Conservation (phyloP, 2,797 vertebrate genomes). For the Graptemys geographica region DNA sequence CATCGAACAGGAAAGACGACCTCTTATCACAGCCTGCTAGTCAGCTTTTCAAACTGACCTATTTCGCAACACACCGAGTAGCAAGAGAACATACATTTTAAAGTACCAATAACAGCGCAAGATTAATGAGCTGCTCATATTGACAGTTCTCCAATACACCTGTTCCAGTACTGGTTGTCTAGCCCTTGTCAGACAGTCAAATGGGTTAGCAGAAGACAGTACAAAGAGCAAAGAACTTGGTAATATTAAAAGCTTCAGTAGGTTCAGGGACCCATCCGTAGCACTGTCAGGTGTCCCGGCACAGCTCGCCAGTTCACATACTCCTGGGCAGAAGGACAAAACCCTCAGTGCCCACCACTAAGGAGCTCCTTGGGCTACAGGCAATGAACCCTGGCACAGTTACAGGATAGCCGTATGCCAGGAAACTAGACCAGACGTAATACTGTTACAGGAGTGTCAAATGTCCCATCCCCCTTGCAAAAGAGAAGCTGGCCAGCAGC, state of each 20-base stretch:
- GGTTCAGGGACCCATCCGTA: not conserved
- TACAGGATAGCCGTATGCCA: not conserved
- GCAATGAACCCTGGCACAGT: not conserved
- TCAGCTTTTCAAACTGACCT: not conserved
- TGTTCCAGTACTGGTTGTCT: not conserved
- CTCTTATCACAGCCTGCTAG: not conserved
- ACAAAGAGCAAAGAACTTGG: not conserved
- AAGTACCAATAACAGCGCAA: not conserved
- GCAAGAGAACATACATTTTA: not conserved
- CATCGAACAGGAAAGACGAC: not conserved
- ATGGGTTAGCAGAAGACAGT: not conserved
- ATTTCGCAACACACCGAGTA: not conserved
- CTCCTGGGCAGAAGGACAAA: not conserved
- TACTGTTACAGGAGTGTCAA: not conserved
- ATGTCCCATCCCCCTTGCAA: not conserved
- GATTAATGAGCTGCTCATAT: not conserved
- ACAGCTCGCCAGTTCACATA: not conserved
- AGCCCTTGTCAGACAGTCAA: not conserved
- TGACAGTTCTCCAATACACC: not conserved
- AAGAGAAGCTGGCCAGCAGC: not conserved
- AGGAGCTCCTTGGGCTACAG: not conserved
- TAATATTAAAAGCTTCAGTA: not conserved
- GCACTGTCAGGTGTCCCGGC: not conserved
- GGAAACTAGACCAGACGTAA: not conserved
- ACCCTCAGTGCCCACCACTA: not conserved